Conservation (phyloP, 2,113 vertebrate genomes). For the Arothron firmamentum region DNA sequence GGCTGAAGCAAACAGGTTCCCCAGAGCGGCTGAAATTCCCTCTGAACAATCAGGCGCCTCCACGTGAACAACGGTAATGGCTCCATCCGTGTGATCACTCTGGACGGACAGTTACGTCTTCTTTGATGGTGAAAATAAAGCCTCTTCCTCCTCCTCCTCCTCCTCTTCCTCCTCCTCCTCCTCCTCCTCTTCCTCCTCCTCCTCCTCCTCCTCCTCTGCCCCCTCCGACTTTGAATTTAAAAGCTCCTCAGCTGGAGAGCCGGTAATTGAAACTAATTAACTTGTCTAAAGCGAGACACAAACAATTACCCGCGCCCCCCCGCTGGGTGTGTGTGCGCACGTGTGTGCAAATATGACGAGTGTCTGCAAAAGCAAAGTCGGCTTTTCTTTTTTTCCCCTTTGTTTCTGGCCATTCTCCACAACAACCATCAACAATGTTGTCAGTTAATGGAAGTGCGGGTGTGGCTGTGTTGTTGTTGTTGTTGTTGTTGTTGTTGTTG, state of each 20-base stretch:
- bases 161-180: too few species aligned
- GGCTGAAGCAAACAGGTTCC: slow-evolving; percentile 27
- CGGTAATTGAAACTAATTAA: slow-evolving; percentile 77
- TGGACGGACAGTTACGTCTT: slow-evolving; percentile 16
- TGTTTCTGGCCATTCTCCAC: slow-evolving; percentile 41
- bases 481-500: neutral
- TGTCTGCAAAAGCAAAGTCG: slow-evolving; percentile 53
- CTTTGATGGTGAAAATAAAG: slow-evolving; percentile 41
- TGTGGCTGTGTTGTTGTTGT: slow-evolving; percentile 4
- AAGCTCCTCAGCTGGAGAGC: slow-evolving; percentile 41
- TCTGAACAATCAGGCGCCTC: slow-evolving; percentile 29
- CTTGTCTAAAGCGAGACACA: slow-evolving; percentile 62
- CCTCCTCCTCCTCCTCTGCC: slow-evolving; percentile 25
- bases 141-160: too few species aligned
- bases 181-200: neutral
- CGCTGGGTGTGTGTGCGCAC: slow-evolving; percentile 57
- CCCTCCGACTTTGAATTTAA: slow-evolving; percentile 35
- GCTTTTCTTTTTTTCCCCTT: slow-evolving; percentile 30
- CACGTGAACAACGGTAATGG: too few species aligned
- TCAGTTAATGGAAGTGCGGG: slow-evolving; percentile 39
- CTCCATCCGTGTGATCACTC: too few species aligned
- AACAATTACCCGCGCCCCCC: slow-evolving; percentile 68
- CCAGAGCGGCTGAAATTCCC: slow-evolving; percentile 32
- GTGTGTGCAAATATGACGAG: slow-evolving; percentile 73
- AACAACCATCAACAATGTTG: slow-evolving; percentile 55